Percentiles rank a stretch among this genome's conserved stretches.
These are phyloP conservation scores for Mormoops blainvillei DNA, from an alignment of 2,113 vertebrate species.

Conservation along the genomic window DNA sequence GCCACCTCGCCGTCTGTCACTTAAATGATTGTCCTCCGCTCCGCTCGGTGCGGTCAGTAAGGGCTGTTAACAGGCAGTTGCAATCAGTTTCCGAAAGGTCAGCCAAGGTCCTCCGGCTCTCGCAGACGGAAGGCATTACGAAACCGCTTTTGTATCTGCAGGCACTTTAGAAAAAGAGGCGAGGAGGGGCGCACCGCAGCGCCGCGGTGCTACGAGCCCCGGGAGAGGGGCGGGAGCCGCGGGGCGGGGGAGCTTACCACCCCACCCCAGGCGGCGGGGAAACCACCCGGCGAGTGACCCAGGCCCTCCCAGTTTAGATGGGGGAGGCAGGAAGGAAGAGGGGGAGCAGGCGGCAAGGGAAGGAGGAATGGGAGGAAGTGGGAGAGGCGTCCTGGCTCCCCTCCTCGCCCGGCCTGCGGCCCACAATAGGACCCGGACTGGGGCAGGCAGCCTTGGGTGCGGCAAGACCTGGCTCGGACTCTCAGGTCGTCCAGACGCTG, in stretches of 20 bases:
- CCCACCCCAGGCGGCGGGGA: not conserved
- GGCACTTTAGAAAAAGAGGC: conserved; percentile 70
- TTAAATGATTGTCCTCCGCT: conserved; percentile 62
- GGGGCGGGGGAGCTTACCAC: not conserved
- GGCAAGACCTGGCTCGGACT: not conserved
- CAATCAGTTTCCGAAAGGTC: conserved; percentile 79
- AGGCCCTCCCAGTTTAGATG: not conserved
- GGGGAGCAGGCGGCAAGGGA: not conserved
- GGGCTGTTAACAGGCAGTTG: conserved; percentile 71
- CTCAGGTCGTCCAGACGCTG: not conserved
- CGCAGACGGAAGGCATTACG: conserved; percentile 77
- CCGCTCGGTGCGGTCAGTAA: conserved; percentile 53
- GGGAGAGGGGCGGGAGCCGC: not conserved
- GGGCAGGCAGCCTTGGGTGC: not conserved
- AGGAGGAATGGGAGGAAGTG: conserved; percentile 61
- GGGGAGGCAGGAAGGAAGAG: conserved; percentile 7
- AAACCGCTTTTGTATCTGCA: conserved; percentile 79
- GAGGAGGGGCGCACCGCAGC: conserved; percentile 50
- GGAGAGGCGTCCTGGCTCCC: conserved; percentile 56
- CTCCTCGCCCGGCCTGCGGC: conserved; percentile 44
- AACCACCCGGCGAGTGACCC: not conserved
- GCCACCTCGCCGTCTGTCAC: conserved; percentile 75
- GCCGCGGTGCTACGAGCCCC: not conserved
- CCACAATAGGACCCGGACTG: conserved; percentile 10
- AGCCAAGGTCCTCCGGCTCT: conserved; percentile 76